These are phyloP conservation scores for Sussaba pulchella DNA, from an alignment of 2,888 invertebrate genomes.

Conservation along the genomic window DNA sequence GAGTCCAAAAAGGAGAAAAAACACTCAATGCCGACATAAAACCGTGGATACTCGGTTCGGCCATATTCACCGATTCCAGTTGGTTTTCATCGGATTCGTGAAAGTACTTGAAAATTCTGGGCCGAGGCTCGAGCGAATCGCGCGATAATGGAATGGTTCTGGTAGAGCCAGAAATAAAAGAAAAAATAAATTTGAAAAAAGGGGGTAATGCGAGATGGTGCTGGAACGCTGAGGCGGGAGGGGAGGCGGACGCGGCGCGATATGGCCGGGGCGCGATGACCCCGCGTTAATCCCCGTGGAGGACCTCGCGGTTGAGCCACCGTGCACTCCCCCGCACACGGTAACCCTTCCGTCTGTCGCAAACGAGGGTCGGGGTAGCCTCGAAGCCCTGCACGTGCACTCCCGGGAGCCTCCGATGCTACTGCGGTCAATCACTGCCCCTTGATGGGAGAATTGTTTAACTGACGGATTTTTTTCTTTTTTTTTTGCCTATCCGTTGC, in stretches of 20 bases:
- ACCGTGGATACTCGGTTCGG: too few species aligned
- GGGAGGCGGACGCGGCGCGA: too few species aligned
- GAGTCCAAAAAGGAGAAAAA: too few species aligned
- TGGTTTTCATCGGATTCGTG: conserved; percentile 15
- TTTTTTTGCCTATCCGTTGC: too few species aligned
- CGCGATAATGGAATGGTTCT: conserved; percentile 16
- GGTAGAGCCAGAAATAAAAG: neutral
- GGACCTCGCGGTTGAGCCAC: conserved; percentile 34
- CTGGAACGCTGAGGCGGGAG: too few species aligned
- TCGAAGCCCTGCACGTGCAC: conserved; percentile 29
- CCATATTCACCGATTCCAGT: conserved; percentile 11
- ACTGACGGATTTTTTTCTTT: neutral
- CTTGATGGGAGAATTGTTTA: neutral
- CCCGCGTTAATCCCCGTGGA: conserved; percentile 38
- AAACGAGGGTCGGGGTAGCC: conserved; percentile 11
- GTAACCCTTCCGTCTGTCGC: conserved; percentile 29
- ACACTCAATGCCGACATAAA: too few species aligned
- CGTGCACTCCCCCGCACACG: neutral
- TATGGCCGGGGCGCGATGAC: conserved; percentile 26
- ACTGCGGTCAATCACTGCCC: neutral
- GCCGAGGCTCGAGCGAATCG: neutral
- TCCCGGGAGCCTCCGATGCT: conserved; percentile 18
- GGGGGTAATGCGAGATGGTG: neutral
- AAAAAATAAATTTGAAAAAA: neutral
- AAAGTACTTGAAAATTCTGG: conserved; percentile 1